These are phyloP conservation scores for Stenotaenia linearis DNA, from an alignment of 2,888 invertebrate species.

Conservation along the genomic window DNA sequence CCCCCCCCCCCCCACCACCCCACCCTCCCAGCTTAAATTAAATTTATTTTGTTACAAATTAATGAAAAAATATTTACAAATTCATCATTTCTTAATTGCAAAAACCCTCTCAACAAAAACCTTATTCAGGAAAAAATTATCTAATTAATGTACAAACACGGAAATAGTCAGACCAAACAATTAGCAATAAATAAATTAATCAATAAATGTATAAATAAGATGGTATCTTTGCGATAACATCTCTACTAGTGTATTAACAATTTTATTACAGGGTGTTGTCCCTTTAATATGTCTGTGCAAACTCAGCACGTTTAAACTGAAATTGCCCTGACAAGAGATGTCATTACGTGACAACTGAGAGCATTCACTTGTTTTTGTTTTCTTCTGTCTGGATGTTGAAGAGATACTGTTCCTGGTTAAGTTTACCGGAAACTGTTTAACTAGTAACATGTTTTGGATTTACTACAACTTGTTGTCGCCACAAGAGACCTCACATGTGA, in stretches of 20 bases:
- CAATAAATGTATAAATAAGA: neutral
- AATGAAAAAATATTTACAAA: too few relatives aligned
- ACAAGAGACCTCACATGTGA: neutral
- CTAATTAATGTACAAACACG: too few relatives aligned
- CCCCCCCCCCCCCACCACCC: too few relatives aligned
- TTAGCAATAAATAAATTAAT: neutral
- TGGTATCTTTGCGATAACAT: neutral
- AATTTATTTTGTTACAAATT: too few relatives aligned
- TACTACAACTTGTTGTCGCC: neutral
- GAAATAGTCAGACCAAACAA: neutral
- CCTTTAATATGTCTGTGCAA: neutral
- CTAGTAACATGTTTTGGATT: neutral
- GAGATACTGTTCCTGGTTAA: neutral
- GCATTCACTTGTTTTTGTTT: neutral
- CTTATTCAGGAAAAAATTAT: too few relatives aligned
- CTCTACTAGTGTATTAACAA: neutral
- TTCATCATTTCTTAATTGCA: too few relatives aligned
- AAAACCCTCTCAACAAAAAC: too few relatives aligned
- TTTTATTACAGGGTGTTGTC: constrained; percentile 11
- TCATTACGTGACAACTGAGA: neutral
- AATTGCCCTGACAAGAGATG: neutral
- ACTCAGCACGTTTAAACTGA: constrained; percentile 1
- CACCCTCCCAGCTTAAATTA: too few relatives aligned
- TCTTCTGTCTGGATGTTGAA: neutral
- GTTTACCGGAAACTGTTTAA: neutral